Conservation (phyloP, 2,113 vertebrate genomes). For the Neodontobutis hainanensis region DNA sequence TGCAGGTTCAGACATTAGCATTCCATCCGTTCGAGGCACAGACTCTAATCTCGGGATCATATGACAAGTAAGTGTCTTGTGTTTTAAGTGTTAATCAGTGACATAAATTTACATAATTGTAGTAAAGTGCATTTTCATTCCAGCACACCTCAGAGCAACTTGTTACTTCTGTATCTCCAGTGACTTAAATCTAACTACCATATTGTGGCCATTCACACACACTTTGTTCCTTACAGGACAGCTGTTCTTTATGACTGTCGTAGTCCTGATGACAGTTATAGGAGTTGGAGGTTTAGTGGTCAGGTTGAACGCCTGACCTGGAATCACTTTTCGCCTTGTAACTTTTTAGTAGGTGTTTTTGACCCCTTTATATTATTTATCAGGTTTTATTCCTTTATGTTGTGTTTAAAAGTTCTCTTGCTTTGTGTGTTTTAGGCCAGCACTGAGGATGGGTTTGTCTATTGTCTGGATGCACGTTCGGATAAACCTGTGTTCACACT, state of each 20-base stretch:
- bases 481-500: slow-evolving; percentile 95
- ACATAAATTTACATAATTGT: no score
- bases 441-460: slow-evolving; percentile 97
- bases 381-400: no score
- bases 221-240: slow-evolving; percentile 76
- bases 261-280: slow-evolving; percentile 84
- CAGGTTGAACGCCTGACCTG: slow-evolving; percentile 92
- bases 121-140: no score
- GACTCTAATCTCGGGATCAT: slow-evolving; percentile 95
- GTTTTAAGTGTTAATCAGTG: background rate
- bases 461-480: slow-evolving; percentile 93
- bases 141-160: no score
- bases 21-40: slow-evolving; percentile 98
- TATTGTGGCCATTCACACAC: background rate
- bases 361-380: background rate
- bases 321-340: slow-evolving; percentile 94
- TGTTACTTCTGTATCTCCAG: no score
- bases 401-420: background rate
- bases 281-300: slow-evolving; percentile 93
- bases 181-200: no score
- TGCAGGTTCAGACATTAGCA: slow-evolving; percentile 90
- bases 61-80: slow-evolving; percentile 86
- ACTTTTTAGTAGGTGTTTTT: slow-evolving; percentile 86
- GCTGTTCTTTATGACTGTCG: slow-evolving; percentile 92
- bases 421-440: slow-evolving; percentile 82